A percentile compares a stretch with the other conserved stretches of the same genome.
Evolutionary conservation across 2,113 vertebrate genomes (phyloP).

Genomic region (Lasiurus borealis): DNA sequence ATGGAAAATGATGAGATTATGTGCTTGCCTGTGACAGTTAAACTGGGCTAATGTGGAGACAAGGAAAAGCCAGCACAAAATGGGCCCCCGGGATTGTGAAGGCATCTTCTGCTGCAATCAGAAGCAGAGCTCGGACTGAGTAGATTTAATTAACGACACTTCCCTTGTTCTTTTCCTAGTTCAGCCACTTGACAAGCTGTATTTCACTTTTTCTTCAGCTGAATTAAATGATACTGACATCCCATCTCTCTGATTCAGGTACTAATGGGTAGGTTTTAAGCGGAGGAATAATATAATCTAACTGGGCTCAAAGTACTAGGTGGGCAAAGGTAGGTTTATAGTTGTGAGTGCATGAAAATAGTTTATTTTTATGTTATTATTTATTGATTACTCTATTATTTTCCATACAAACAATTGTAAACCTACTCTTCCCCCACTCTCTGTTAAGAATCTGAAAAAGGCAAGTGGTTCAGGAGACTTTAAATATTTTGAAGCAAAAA

Average conservation of each 20-base stretch:
- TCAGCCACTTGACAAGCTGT: background rate
- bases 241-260: background rate
- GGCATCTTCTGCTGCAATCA: background rate
- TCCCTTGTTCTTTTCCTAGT: background rate
- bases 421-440: background rate
- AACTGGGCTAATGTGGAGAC: background rate
- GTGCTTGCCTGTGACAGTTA: background rate
- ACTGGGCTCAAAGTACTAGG: background rate
- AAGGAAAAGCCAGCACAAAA: background rate
- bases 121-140: background rate
- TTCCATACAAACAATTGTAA: background rate
- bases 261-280: no score
- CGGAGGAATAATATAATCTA: no score
- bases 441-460: background rate
- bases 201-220: background rate
- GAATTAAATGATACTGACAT: background rate
- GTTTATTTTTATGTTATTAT: background rate
- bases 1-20: background rate
- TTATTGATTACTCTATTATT: background rate
- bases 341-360: background rate
- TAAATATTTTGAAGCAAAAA: slow-evolving; percentile 21
- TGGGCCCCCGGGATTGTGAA: background rate
- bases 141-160: background rate
- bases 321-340: background rate
- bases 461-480: background rate